Evolutionary conservation across 2,888 invertebrate genomes (phyloP).

Genomic region (Melieria omissa): DNA sequence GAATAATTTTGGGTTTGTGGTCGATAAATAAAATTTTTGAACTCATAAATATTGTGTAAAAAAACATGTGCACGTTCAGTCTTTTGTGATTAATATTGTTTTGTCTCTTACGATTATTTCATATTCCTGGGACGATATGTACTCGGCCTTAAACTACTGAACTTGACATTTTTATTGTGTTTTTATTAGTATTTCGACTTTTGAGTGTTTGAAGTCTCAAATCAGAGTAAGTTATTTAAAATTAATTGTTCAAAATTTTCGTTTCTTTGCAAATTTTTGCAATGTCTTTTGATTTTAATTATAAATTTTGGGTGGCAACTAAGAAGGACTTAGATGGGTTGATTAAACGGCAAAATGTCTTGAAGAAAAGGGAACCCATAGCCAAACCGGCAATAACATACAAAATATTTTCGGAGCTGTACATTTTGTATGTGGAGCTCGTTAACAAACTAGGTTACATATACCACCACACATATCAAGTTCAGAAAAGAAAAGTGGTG

Average conservation of each 20-base stretch:
- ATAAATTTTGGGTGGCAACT: constrained; percentile 69
- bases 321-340: constrained; percentile 65
- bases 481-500: constrained; percentile 61
- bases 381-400: constrained; percentile 53
- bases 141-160: too few species aligned
- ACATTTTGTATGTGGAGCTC: constrained; percentile 59
- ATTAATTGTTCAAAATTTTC: neutral
- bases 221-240: neutral
- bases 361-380: constrained; percentile 55
- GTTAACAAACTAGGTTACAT: constrained; percentile 61
- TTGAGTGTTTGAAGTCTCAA: neutral
- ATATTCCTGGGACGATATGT: too few species aligned
- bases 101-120: too few species aligned
- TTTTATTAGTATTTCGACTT: too few species aligned
- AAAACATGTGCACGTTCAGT: too few species aligned
- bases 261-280: constrained; percentile 1
- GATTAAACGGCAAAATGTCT: constrained; percentile 61
- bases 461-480: constrained; percentile 62
- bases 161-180: too few species aligned
- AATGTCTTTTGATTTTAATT: constrained; percentile 68
- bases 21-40: too few species aligned
- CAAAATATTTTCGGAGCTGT: constrained; percentile 59
- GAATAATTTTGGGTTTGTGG: too few species aligned
- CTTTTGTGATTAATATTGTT: too few species aligned
- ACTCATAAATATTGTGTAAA: too few species aligned